Evolutionary conservation across 2,797 vertebrate species (phyloP).

Genomic region (Lycodopsis pacificus): DNA sequence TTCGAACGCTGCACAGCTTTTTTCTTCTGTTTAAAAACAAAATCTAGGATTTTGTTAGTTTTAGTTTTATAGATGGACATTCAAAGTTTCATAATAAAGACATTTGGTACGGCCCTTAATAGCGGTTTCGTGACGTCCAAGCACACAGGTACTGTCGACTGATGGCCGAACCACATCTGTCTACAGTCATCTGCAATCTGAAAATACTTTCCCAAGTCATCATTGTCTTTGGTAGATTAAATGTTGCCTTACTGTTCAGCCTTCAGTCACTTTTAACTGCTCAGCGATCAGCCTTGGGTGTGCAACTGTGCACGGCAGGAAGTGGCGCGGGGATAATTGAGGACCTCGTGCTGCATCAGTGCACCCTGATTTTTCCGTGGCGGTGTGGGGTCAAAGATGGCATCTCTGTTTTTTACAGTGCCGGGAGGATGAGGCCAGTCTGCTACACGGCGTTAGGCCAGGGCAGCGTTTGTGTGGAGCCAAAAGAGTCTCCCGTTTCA

Average conservation of each 20-base stretch:
- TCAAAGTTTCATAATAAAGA: no score
- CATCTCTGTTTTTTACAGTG: conserved; percentile 13
- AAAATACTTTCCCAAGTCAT: background rate
- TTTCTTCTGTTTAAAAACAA: no score
- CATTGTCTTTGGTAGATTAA: conserved; percentile 33
- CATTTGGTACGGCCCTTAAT: background rate
- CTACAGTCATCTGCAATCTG: background rate
- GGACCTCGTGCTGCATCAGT: conserved; percentile 31
- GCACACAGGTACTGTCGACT: background rate
- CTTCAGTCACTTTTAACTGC: conserved; percentile 26
- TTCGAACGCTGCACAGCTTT: no score
- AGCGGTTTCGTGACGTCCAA: background rate
- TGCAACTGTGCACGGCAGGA: conserved; percentile 13
- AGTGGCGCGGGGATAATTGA: conserved; percentile 23
- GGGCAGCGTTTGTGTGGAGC: background rate
- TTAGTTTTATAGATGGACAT: no score
- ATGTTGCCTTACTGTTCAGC: conserved; percentile 28
- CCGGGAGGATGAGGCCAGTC: background rate
- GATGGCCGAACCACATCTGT: background rate
- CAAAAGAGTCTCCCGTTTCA: background rate
- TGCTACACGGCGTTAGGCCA: background rate
- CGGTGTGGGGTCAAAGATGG: conserved; percentile 24
- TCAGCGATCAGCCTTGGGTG: conserved; percentile 6
- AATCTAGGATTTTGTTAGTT: no score
- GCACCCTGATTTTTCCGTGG: conserved; percentile 2